Base-by-base conservation (phyloP, 2,113 vertebrate genomes). In the Trematocara macrostoma region DNA sequence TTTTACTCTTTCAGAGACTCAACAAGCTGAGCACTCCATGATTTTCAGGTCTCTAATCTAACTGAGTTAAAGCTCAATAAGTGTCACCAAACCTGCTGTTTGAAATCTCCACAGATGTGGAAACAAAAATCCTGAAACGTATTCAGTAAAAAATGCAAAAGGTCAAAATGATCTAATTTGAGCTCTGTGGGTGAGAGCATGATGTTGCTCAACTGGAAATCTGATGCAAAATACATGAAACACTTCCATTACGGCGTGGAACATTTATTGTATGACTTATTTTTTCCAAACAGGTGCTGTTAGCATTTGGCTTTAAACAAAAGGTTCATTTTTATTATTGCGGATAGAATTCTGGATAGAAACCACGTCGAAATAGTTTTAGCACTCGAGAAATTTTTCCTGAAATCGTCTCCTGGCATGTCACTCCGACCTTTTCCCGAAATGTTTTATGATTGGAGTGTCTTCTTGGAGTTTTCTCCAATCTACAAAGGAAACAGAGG, bases 191-290 rank as follows among this genome's bases (percentile, higher is more conserved):
- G 20, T 1, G 67, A 71, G n/a, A 38, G 34, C 59, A 38, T 29
- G 40, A 29, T 47, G 40, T 42, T 16, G 9, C 20, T 45, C 67
- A 10, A 26, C 20, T 71, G 67, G 20, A 10, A 71, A 45, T 42
- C 64, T 23, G 11, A 69, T 1, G n/a, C 64, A 69, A 69, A 69
- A 69, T 40, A 16, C 12, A 29, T 71, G 12, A 26, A 71, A 47
- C 11, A 7, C 8, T 16, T 10, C 40, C 20, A 1, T 71, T 29
- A 71, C 3, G 0, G 12, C 4, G 3, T 15, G 64, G 8, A 71
- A 18, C 40, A 29, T 18, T 29, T 47, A 47, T 11, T 74, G 69
- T 74, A 18, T 3, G 4, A 29, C 42, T 74, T 47, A 0, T 47
- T 23, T 69, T 69, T 69, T 69, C 64, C 5, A 42, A 69, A 23